A percentile compares a stretch with the other conserved stretches of the same genome.
Conservation (phyloP, 30 jellyfish, hydroid and myxozoan species). For the Cassiopea xamachana region DNA sequence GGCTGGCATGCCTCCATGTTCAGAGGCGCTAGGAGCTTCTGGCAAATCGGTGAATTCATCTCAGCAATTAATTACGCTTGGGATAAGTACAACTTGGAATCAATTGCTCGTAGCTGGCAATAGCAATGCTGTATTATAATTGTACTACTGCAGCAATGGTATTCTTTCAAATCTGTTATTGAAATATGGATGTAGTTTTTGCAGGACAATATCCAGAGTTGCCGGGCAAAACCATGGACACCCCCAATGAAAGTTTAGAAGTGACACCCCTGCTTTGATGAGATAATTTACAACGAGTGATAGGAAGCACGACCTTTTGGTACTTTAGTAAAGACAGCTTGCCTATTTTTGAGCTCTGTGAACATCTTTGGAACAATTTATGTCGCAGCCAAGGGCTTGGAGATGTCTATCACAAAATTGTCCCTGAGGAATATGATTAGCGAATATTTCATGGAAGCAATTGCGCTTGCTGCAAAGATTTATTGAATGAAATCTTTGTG, state of each 20-base stretch:
- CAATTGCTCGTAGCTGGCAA: neutral
- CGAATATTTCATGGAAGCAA: too few relatives aligned
- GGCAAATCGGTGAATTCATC: neutral
- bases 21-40: neutral
- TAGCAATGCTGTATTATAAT: neutral
- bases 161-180: neutral
- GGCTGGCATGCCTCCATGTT: too few relatives aligned
- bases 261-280: neutral
- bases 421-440: too few relatives aligned
- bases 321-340: too few relatives aligned
- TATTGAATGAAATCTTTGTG: too few relatives aligned
- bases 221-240: neutral
- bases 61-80: neutral
- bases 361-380: too few relatives aligned
- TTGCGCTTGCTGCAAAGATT: too few relatives aligned
- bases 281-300: too few relatives aligned
- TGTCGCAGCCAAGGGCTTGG: too few relatives aligned
- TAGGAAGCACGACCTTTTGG: too few relatives aligned
- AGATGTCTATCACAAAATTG: too few relatives aligned
- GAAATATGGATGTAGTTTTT: neutral
- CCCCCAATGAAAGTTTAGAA: neutral
- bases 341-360: too few relatives aligned
- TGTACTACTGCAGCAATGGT: neutral
- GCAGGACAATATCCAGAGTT: neutral
- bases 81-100: neutral